Evolutionary conservation across 2,888 invertebrate genomes (phyloP), one percentile per base, ranked within the genome.

Genomic region (Cepaea hortensis): DNA sequence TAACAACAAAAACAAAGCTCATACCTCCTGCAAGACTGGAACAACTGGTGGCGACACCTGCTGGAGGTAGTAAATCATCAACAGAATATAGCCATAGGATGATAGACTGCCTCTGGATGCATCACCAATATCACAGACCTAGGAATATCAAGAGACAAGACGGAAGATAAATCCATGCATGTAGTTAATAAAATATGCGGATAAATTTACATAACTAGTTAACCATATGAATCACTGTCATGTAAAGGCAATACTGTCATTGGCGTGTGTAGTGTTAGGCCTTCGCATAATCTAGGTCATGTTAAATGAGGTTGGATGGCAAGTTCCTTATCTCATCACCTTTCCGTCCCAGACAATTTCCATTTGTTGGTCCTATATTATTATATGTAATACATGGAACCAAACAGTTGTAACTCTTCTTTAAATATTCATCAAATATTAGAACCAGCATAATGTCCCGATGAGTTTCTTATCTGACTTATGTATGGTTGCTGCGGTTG

Each of bases 21-120:
- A 62, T 85, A 96, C 95, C 95, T 96, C 95, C 93, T 96, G 96
- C 81, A 96, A 93, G 23, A 95, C 95, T 76, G 96, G 96, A 77
- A 96, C 93, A 50, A 96, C 95, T 20, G 96, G 96, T 55, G 96
- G 95, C 61, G 93, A 90, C 80, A 95, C 93, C 89, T 95, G 95
- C 93, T 96, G 96, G 35, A 96, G 94, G 90, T 95, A 96, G 91
- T 96, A 95, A 11, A 96, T 94, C 88, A 96, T 93, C 95, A 96
- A 95, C 77, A 96, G 91, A 87, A 95, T 95, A 92, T 96, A 96
- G 48, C 96, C 96, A 91, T 96, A 96, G 2, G 96, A 96, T 35
- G 96, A 96, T 62, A 96, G 93, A 87, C 96, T 95, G 55, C 96
- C 96, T 86, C 95, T 94, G 1, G 96, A 95, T 0, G 96, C 96